Conservation (phyloP, 2,888 invertebrate genomes). For the Drosophila hawaiiensis region DNA sequence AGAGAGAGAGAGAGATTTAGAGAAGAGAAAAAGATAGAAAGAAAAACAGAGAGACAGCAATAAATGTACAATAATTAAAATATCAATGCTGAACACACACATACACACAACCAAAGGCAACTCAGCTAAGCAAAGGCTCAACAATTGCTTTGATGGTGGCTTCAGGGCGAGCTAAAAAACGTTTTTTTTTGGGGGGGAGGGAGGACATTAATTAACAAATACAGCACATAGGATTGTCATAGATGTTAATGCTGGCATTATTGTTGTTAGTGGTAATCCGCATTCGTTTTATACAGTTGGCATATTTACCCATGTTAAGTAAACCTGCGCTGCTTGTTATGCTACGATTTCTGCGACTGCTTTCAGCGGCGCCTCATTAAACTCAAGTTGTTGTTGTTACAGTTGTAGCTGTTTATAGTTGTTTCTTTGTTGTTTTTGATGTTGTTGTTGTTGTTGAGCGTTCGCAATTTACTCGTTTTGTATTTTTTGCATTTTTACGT, state of each 20-base stretch:
- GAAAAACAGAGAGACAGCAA: slow-evolving; percentile 47
- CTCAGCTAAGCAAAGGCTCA: slow-evolving; percentile 21
- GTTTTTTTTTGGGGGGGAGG: slow-evolving; percentile 1
- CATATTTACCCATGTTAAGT: slow-evolving; percentile 82
- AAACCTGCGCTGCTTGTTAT: slow-evolving; percentile 71
- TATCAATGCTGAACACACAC: slow-evolving; percentile 27
- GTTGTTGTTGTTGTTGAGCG: slow-evolving; percentile 38
- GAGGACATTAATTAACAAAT: slow-evolving; percentile 50
- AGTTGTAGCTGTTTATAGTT: slow-evolving; percentile 36
- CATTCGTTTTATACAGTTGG: slow-evolving; percentile 22
- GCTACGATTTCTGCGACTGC: slow-evolving; percentile 63
- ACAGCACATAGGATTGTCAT: slow-evolving; percentile 12
- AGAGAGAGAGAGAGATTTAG: slow-evolving; percentile 41
- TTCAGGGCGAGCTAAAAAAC: slow-evolving; percentile 54
- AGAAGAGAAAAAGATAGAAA: slow-evolving; percentile 37
- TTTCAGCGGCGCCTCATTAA: slow-evolving; percentile 54
- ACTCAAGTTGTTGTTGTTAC: slow-evolving; percentile 26
- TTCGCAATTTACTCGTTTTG: slow-evolving; percentile 43
- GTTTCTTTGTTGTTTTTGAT: slow-evolving; percentile 13
- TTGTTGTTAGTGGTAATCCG: slow-evolving; percentile 11
- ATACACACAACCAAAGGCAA: slow-evolving; percentile 17
- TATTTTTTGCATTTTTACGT: slow-evolving; percentile 62
- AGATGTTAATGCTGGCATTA: slow-evolving; percentile 4
- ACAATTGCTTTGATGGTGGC: slow-evolving; percentile 19
- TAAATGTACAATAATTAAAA: slow-evolving; percentile 47